Conservation (phyloP, 2,113 vertebrate species). For the Coptodon rendalli region DNA sequence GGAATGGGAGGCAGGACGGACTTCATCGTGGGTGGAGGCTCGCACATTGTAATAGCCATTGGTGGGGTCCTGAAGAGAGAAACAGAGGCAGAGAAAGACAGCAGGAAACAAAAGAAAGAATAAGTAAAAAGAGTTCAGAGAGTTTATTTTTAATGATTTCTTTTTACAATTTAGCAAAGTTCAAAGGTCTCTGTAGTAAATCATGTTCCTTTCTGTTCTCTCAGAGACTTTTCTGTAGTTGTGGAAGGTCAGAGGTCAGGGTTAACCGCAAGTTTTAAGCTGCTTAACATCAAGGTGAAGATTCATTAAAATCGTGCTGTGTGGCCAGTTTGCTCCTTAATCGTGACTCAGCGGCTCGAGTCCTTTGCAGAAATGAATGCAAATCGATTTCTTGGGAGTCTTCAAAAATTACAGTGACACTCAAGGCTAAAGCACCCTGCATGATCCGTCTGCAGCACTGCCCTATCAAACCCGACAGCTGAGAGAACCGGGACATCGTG, state of each 20-base stretch:
- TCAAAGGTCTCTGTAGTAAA: not conserved
- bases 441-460: fast-evolving
- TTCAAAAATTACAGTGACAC: not conserved
- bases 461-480: not conserved
- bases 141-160: not conserved
- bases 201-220: not conserved
- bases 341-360: not conserved
- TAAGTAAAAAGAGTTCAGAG: not conserved
- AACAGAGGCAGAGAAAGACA: not conserved
- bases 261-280: not conserved
- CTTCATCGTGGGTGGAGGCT: conserved; percentile 84
- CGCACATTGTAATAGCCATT: conserved; percentile 96
- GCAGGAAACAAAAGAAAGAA: not conserved
- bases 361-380: not conserved
- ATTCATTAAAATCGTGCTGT: not conserved
- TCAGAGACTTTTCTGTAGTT: not conserved
- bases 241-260: not conserved
- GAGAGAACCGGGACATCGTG: fast-evolving
- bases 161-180: not conserved
- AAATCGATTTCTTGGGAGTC: not conserved
- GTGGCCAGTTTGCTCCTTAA: not conserved
- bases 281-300: not conserved
- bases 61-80: conserved; percentile 81
- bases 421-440: not conserved
- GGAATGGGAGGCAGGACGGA: conserved; percentile 82